Conservation (phyloP, 2,888 invertebrate species). For the Mechanitis mazaeus region DNA sequence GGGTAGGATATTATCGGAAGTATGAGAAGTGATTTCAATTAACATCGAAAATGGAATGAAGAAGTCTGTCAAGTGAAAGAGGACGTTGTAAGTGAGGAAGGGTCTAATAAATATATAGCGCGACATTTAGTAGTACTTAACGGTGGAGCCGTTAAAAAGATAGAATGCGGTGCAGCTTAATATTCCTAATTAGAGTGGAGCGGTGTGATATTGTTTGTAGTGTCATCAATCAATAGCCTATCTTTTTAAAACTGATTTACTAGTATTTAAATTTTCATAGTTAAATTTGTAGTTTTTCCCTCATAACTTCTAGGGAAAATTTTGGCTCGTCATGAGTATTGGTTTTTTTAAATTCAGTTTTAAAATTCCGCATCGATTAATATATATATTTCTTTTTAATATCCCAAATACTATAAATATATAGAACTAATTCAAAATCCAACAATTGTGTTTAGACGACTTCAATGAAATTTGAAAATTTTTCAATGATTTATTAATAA, state of each 20-base stretch:
- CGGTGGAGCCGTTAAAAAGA: constrained; percentile 60
- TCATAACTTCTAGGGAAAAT: too few relatives aligned
- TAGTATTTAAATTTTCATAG: neutral
- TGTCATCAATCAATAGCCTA: constrained; percentile 23
- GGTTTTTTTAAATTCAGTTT: too few relatives aligned
- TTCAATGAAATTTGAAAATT: too few relatives aligned
- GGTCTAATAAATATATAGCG: constrained; percentile 61
- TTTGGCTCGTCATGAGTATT: too few relatives aligned
- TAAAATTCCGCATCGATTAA: too few relatives aligned
- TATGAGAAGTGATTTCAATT: constrained; percentile 61
- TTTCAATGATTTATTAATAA: too few relatives aligned
- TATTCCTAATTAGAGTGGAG: constrained; percentile 60
- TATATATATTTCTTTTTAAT: too few relatives aligned
- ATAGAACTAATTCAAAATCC: neutral
- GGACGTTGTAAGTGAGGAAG: constrained; percentile 46
- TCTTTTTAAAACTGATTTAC: constrained; percentile 9
- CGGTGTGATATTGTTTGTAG: constrained; percentile 26
- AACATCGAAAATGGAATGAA: constrained; percentile 49
- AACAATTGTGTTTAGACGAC: neutral
- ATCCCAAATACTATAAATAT: too few relatives aligned
- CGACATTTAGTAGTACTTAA: constrained; percentile 69
- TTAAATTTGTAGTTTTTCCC: neutral
- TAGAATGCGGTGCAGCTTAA: constrained; percentile 61
- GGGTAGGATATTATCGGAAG: constrained; percentile 45
- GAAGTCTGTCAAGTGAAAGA: constrained; percentile 46